These are phyloP conservation scores for Argyra leucocephala DNA, from an alignment of 2,888 invertebrate genomes.

Conservation along the genomic window DNA sequence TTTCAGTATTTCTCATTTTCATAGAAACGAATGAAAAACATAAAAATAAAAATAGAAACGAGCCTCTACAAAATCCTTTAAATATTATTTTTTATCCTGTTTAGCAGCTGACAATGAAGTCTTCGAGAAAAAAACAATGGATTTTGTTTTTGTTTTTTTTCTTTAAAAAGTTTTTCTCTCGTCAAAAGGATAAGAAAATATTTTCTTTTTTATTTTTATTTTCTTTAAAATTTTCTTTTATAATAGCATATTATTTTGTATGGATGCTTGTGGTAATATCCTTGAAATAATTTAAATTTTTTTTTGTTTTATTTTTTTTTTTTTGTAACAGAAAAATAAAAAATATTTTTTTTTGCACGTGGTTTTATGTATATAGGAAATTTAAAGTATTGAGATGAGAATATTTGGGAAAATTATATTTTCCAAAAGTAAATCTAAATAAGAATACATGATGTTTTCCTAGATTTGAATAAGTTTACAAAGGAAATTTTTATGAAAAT, in stretches of 20 bases:
- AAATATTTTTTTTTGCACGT: neutral
- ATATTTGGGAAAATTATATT: no score
- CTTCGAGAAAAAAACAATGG: neutral
- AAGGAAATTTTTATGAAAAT: no score
- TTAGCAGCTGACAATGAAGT: slow-evolving; percentile 3
- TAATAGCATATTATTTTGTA: neutral
- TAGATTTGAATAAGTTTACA: no score
- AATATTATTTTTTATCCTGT: neutral
- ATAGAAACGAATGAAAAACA: no score
- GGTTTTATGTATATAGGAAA: neutral
- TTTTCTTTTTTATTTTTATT: neutral
- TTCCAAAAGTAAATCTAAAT: no score
- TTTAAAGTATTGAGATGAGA: no score
- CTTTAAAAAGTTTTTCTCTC: neutral
- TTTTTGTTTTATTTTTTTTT: neutral
- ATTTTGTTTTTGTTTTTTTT: neutral
- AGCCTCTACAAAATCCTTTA: neutral
- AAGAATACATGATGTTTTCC: no score
- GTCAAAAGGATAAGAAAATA: neutral
- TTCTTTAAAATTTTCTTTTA: neutral
- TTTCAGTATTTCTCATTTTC: no score
- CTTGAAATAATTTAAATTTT: neutral
- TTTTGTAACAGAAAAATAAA: neutral
- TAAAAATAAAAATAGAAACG: no score
- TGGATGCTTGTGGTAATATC: neutral